phyloP scores from a whole-genome alignment of 1,140 invertebrate genomes.

The Sycophaga agraensis region DNA sequence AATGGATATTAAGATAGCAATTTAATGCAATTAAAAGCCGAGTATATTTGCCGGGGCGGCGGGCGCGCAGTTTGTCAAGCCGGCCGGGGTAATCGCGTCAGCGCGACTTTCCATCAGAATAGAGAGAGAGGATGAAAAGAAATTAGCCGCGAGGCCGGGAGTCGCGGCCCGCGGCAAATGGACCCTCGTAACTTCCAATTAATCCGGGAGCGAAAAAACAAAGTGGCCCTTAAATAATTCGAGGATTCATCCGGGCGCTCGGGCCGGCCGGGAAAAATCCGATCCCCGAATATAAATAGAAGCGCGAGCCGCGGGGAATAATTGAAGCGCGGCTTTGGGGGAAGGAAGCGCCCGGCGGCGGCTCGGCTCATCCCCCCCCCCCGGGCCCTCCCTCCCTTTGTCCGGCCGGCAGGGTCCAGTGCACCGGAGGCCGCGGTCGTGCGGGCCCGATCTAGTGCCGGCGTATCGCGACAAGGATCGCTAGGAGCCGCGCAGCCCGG shows the following conservation, averaged over 20 bases:
- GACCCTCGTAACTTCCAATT: slow-evolving; percentile 5
- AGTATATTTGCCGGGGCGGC: too few relatives aligned
- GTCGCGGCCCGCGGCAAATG: too few relatives aligned
- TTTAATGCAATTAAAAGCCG: too few relatives aligned
- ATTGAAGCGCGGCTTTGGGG: neutral
- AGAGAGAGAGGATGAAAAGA: too few relatives aligned
- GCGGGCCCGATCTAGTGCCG: slow-evolving; percentile 51
- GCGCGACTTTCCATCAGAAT: too few relatives aligned
- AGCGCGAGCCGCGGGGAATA: neutral
- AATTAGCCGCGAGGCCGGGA: too few relatives aligned
- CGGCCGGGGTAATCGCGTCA: too few relatives aligned
- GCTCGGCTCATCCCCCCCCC: neutral
- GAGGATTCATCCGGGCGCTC: neutral
- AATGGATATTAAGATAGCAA: too few relatives aligned
- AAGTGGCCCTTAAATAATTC: slow-evolving; percentile 10
- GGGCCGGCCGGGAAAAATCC: neutral
- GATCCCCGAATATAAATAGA: slow-evolving; percentile 12
- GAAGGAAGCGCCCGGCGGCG: neutral
- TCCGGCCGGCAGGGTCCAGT: too few relatives aligned
- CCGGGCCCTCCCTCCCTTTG: neutral
- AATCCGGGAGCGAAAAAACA: neutral
- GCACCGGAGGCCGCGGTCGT: slow-evolving; percentile 29
- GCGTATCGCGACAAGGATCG: slow-evolving; percentile 53
- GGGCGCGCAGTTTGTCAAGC: too few relatives aligned
- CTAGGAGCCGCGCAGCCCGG: neutral